phyloP scores from a whole-genome alignment of 2,888 invertebrate species.

The Microdon myrmicae region DNA sequence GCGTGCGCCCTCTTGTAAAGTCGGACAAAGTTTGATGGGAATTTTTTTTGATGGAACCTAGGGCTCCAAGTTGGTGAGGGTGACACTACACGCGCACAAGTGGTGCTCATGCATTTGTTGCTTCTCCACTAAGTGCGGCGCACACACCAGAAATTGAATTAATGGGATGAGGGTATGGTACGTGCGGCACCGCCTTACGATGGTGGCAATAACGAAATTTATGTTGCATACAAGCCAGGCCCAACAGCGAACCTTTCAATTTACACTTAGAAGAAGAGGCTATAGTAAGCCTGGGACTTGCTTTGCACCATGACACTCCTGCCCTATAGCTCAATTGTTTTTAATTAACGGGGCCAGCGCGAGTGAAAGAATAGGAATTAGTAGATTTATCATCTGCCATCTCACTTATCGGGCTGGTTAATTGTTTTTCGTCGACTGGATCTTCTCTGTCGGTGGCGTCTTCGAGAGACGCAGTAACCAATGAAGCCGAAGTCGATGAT shows the following conservation, averaged over 20 bases:
- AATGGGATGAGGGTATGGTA: slow-evolving; percentile 44
- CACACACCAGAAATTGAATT: slow-evolving; percentile 39
- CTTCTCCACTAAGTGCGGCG: slow-evolving; percentile 31
- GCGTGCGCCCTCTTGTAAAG: slow-evolving; percentile 31
- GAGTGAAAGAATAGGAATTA: background rate
- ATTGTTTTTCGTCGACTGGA: slow-evolving; percentile 26
- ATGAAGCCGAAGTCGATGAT: slow-evolving; percentile 22
- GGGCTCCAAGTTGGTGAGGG: slow-evolving; percentile 13
- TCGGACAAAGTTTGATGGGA: slow-evolving; percentile 27
- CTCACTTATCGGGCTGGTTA: slow-evolving; percentile 39
- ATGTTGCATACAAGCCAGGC: slow-evolving; percentile 16
- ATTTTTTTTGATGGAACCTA: slow-evolving; percentile 30
- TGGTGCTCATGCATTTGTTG: slow-evolving; percentile 7
- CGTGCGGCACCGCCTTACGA: slow-evolving; percentile 23
- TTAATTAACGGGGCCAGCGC: slow-evolving; percentile 61
- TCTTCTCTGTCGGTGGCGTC: background rate
- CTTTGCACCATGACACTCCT: slow-evolving; percentile 55
- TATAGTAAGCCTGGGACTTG: background rate
- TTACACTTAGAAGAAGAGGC: slow-evolving; percentile 28
- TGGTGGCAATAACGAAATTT: slow-evolving; percentile 13
- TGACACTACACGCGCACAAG: slow-evolving; percentile 6
- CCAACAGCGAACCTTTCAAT: slow-evolving; percentile 40
- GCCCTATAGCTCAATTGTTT: slow-evolving; percentile 63
- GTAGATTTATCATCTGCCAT: background rate
- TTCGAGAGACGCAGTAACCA: slow-evolving; percentile 1